These are phyloP conservation scores for Gymnothorax javanicus DNA, from an alignment of 2,797 vertebrate genomes.

Conservation along the genomic window DNA sequence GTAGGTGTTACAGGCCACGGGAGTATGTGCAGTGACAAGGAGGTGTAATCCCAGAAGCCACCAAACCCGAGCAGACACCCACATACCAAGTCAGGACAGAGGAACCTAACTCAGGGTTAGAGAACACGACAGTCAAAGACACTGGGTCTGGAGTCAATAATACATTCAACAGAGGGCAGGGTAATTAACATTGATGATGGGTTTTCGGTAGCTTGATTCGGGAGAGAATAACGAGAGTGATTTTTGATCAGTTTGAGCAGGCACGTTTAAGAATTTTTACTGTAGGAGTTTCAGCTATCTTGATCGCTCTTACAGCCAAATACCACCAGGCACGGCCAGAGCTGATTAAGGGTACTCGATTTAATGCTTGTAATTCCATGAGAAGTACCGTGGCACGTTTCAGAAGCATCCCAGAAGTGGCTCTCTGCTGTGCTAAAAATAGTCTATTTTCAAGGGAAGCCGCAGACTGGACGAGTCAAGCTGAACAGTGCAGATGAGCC, in stretches of 20 bases:
- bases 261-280: background rate
- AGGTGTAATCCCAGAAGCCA: conserved; percentile 19
- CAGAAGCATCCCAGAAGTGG: no score
- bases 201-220: conserved; percentile 45
- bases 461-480: no score
- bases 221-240: background rate
- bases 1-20: background rate
- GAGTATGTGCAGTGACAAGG: background rate
- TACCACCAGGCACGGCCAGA: no score
- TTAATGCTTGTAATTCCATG: no score
- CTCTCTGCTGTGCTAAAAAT: no score
- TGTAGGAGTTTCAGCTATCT: no score
- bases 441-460: no score
- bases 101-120: conserved; percentile 42
- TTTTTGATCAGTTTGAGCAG: background rate
- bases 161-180: conserved; percentile 6
- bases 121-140: conserved; percentile 25
- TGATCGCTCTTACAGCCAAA: no score
- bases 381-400: no score
- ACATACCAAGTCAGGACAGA: conserved; percentile 35
- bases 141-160: conserved; percentile 40
- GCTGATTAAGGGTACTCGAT: no score
- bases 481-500: no score
- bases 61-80: conserved; percentile 33
- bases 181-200: background rate